phyloP scores from a whole-genome alignment of 2,797 vertebrate genomes.

The Bradypodion ventrale region DNA sequence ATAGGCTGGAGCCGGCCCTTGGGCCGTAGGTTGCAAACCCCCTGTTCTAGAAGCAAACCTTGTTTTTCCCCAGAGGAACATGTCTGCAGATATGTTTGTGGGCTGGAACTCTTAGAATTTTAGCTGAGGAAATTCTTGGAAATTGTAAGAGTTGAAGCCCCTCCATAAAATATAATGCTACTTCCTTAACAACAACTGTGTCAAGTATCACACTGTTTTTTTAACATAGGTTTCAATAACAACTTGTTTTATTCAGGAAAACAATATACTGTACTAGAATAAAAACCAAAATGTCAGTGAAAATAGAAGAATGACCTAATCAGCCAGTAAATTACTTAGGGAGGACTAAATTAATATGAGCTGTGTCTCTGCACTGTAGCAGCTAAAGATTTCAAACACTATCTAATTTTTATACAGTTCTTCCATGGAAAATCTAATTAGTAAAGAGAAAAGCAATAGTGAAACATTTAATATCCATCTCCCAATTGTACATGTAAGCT shows the following conservation, averaged over 20 bases:
- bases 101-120: too few relatives aligned
- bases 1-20: too few relatives aligned
- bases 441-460: slow-evolving; percentile 53
- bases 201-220: slow-evolving; percentile 44
- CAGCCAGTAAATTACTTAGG: slow-evolving; percentile 62
- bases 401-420: slow-evolving; percentile 53
- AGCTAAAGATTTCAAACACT: slow-evolving; percentile 47
- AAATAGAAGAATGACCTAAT: slow-evolving; percentile 58
- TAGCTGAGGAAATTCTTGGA: too few relatives aligned
- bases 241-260: slow-evolving; percentile 57
- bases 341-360: slow-evolving; percentile 64
- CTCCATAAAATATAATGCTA: too few relatives aligned
- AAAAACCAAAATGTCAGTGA: slow-evolving; percentile 59
- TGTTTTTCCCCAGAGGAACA: too few relatives aligned
- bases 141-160: too few relatives aligned
- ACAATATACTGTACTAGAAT: slow-evolving; percentile 35
- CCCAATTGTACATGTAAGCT: slow-evolving; percentile 56
- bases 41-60: too few relatives aligned
- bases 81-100: too few relatives aligned
- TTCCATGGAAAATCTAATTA: slow-evolving; percentile 58
- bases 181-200: not conserved
- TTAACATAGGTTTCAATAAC: slow-evolving; percentile 50
- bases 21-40: too few relatives aligned
- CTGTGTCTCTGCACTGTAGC: slow-evolving; percentile 57
- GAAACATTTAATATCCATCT: slow-evolving; percentile 61